Evolutionary conservation across 2,113 vertebrate species (phyloP), one percentile per base, ranked within the genome.

Genomic region (Callithrix jacchus): DNA sequence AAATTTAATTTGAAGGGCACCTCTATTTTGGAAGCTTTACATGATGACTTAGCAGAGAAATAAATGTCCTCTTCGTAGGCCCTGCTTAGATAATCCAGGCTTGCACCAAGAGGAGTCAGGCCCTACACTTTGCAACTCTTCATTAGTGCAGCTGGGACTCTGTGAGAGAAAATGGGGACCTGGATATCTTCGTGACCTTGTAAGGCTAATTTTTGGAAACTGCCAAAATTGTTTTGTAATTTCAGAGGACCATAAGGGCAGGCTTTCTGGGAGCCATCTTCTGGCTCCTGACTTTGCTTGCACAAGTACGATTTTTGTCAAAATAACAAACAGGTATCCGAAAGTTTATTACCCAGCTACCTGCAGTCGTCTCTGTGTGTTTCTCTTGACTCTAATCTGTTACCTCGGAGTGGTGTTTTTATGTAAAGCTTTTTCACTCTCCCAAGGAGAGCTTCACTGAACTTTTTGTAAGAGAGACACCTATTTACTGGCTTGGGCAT

Each of bases 41-140:
- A 84, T 81, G 96, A 97, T 97, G 96, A 97, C 96, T 98, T 97
- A 97, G 95, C 96, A 98, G 97, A 92, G 97, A 90, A 94, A 64
- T 68, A 81, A 66, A 89, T 97, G 93, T 96, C 93, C 77, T 98
- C 87, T 71, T 82, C 92, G 74, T 86, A 8, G 71, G 95, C 61
- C 70, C 93, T 56, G 76, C 96, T 87, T 91, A 87, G 93, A n/a
- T 91, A 82, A 96, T 94, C 96, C 95, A 91, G 82, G 71, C 25
- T 89, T 93, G 73, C 82, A 83, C 52, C 30, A 37, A 45, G 85
- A 71, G n/a, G 61, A 93, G 81, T 30, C 73, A 45, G 80, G 76
- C 52, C 61, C 82, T 64, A 11, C 11, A 11, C 81, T 40, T 81
- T 88, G 68, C 23, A 54, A 4, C 35, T 92, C 37, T 97, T 70